Percentiles rank a stretch among this genome's conserved stretches.
Evolutionary conservation across 2,113 vertebrate genomes (phyloP).

Genomic region (Numida meleagris): DNA sequence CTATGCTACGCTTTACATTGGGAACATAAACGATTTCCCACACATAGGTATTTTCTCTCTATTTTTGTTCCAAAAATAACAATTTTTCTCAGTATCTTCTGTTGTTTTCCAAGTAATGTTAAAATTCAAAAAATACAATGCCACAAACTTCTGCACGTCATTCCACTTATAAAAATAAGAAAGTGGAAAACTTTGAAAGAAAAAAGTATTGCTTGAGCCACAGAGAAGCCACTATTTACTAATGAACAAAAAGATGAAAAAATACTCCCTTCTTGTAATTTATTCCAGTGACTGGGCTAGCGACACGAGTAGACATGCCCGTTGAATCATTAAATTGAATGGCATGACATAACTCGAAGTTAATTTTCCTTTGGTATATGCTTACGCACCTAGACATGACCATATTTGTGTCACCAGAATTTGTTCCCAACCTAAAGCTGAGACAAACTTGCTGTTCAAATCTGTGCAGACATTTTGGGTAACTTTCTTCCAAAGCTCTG

Average conservation of each 20-base stretch:
- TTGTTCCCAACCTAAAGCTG: not conserved
- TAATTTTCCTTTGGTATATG: slow-evolving; percentile 37
- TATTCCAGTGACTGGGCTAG: slow-evolving; percentile 33
- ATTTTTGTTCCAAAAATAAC: not conserved
- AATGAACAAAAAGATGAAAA: not conserved
- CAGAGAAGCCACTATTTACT: not conserved
- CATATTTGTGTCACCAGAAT: slow-evolving; percentile 10
- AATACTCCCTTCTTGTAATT: slow-evolving; percentile 9
- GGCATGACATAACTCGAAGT: slow-evolving; percentile 1
- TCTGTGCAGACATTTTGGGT: not conserved
- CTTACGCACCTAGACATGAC: not conserved
- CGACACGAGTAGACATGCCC: slow-evolving; percentile 45
- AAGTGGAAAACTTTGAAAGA: not conserved
- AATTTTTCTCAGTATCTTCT: not conserved
- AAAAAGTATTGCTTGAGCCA: not conserved
- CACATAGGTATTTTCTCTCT: not conserved
- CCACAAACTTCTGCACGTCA: not conserved
- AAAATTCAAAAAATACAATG: not conserved
- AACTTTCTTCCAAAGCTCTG: not conserved
- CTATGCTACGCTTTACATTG: not conserved
- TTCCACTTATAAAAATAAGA: not conserved
- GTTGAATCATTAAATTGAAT: slow-evolving; percentile 51
- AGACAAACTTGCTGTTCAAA: not conserved
- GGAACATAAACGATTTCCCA: not conserved
- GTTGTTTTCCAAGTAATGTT: not conserved